Base-by-base conservation (phyloP, 2,797 vertebrate species). In the Macrochelys suwanniensis region DNA sequence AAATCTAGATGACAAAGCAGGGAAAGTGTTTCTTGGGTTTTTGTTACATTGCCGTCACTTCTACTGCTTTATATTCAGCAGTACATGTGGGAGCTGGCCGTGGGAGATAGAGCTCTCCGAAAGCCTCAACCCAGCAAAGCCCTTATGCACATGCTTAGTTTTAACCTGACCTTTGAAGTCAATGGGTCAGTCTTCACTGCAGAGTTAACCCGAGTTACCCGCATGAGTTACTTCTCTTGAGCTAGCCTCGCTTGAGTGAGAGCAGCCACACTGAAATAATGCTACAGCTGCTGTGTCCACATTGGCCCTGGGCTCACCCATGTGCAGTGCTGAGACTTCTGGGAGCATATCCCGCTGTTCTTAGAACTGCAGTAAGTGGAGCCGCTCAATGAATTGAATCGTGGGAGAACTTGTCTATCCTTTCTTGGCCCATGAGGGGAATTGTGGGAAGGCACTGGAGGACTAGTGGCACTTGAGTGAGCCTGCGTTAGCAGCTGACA, bases 1-100 rank as follows among this genome's bases (percentile, higher is more conserved):
- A 97, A 97, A 97, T 88, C 88, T 82, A 93, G 94, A 93, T 92
- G 92, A 97, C 96, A 93, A 90, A 82, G 93, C 95, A 95, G 94
- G 78, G 96, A 91, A 97, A 97, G 97, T 94, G 96, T 92, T 97
- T 90, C 80, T 92, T 42, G 82, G 84, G 95, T 94, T 96, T 89
- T 90, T 90, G 90, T 96, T 94, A 93, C 87, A 96, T 82, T 49
- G 84, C 95, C 96, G 95, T 97, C 96, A 96, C 87, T 92, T 95
- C 81, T 81, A 79, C 80, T 83, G 49, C 77, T 76, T 91, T 25
- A 47, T 80, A 91, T 87, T 90, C 82, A 54, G 87, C 85, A 80
- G 80, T 37, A 26, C 78, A 80, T 93, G 95, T 42, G 87, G 87
- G 92, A 95, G 93, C 51, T 76, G 89, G 31, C 83, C 53, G 61